Evolutionary conservation across 2,888 invertebrate species (phyloP).

Genomic region (Tenodera sinensis): DNA sequence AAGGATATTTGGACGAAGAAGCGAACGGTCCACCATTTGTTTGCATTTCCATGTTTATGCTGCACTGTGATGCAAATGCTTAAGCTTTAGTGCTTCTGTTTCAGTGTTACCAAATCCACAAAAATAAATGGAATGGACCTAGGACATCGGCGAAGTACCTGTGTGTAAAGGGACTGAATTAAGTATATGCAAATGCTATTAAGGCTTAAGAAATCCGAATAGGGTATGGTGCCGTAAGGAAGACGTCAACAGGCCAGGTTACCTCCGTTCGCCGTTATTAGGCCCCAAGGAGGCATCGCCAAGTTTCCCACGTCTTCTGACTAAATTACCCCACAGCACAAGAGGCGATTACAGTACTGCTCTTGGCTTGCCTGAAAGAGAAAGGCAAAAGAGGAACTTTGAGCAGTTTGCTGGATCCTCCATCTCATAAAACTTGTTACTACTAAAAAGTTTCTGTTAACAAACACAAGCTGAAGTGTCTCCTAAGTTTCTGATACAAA

Average conservation of each 20-base stretch:
- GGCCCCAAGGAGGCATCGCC: neutral
- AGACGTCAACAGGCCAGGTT: neutral
- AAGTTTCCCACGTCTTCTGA: neutral
- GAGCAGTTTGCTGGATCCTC: neutral
- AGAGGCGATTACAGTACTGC: neutral
- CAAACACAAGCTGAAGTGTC: neutral
- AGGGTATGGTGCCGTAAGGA: neutral
- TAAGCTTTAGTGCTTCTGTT: too few species aligned
- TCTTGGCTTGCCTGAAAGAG: neutral
- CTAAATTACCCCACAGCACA: neutral
- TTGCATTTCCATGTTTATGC: too few species aligned
- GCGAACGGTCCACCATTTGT: too few species aligned
- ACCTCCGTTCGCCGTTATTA: neutral
- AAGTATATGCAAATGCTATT: neutral
- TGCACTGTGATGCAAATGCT: too few species aligned
- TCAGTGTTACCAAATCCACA: too few species aligned
- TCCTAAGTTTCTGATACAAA: neutral
- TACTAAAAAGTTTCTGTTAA: neutral
- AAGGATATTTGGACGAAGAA: too few species aligned
- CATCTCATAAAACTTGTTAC: neutral
- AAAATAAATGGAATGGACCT: too few species aligned
- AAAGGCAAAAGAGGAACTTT: neutral
- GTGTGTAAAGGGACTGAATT: neutral
- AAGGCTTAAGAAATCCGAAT: neutral
- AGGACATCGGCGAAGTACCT: too few species aligned